Base-by-base conservation (phyloP, 2,797 vertebrate genomes). In the Jordanella pulchra region DNA sequence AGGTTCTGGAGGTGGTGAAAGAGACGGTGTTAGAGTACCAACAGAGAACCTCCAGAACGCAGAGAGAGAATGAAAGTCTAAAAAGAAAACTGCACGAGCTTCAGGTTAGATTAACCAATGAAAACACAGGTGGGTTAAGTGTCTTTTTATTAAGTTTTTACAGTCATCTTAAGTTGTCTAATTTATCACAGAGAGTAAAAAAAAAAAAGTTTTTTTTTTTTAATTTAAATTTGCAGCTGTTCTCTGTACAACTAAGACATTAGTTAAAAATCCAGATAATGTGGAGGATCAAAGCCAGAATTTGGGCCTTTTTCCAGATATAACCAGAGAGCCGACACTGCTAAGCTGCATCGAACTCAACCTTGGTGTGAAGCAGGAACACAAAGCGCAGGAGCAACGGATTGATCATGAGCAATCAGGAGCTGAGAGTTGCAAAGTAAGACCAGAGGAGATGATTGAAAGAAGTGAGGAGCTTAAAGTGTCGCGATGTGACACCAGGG, bases 1-100 rank as follows among this genome's bases (percentile, higher is more conserved):
- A 94, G 76, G 93, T 94, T 15, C 81, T 94, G 80, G 91, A 90
- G 66, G 83, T 88, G 80, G 93, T 94, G 70, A 94, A 91, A 83
- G 91, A 93, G 79, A 93, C 92, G 0, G 93, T 94, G 66, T 87
- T 84, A 0, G 93, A 93, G 70, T 94, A 93, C 74, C 92, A 94
- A 73, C 87, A 93, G 73, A 94, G 93, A 84, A 92, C 92, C 12
- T 84, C 84, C 67, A 80, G 92, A 27, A 94, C 92, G 0, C 91
- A 91, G 75, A 89, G 93, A 67, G 94, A 95, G 76, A 95, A 95
- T 0, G 88, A 91, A 56, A 91, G 85, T 66, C 87, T 94, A 54
- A 93, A 84, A 70, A 91, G 86, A 39, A 88, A 80, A 54, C 77
- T 94, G 65, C 88, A 86, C 74, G 94, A 94, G 69, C 88, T 94